These are phyloP conservation scores for Paedocypris micromegethes DNA, from an alignment of 2,797 vertebrate species.

Conservation along the genomic window DNA sequence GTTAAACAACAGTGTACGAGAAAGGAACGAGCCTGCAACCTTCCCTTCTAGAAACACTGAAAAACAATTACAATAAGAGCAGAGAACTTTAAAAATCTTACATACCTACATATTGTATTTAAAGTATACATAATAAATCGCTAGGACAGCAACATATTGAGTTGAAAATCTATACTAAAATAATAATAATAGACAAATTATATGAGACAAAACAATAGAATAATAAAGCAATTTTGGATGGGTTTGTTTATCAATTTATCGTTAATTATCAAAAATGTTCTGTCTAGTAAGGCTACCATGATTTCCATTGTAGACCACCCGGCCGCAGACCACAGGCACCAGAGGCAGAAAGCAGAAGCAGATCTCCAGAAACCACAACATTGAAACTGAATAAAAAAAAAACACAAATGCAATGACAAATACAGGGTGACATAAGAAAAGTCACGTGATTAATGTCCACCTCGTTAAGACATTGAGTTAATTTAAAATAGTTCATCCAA, in stretches of 20 bases:
- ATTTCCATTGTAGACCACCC: constrained; percentile 38
- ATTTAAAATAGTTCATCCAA: too few relatives aligned
- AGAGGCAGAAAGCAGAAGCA: constrained; percentile 52
- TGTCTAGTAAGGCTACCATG: constrained; percentile 49
- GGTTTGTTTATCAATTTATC: too few relatives aligned
- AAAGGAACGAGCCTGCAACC: constrained; percentile 70
- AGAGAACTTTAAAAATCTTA: not conserved
- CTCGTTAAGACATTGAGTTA: too few relatives aligned
- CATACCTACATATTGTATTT: not conserved
- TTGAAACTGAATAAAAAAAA: constrained; percentile 23
- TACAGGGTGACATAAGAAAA: not conserved
- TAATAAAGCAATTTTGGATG: too few relatives aligned
- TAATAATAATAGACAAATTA: too few relatives aligned
- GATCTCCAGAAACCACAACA: constrained; percentile 38
- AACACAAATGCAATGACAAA: not conserved
- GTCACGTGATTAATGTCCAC: too few relatives aligned
- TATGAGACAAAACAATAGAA: too few relatives aligned
- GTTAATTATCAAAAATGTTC: not conserved
- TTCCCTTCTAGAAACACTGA: constrained; percentile 63
- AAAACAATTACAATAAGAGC: not conserved
- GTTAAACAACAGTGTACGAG: constrained; percentile 76
- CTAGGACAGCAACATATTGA: too few relatives aligned
- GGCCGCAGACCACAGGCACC: constrained; percentile 49
- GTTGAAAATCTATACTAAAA: too few relatives aligned
- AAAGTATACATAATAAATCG: too few relatives aligned